Percentiles rank a stretch among this genome's conserved stretches.
These are phyloP conservation scores for Oreamnos americanus DNA, from an alignment of 2,113 vertebrate genomes.

Conservation along the genomic window DNA sequence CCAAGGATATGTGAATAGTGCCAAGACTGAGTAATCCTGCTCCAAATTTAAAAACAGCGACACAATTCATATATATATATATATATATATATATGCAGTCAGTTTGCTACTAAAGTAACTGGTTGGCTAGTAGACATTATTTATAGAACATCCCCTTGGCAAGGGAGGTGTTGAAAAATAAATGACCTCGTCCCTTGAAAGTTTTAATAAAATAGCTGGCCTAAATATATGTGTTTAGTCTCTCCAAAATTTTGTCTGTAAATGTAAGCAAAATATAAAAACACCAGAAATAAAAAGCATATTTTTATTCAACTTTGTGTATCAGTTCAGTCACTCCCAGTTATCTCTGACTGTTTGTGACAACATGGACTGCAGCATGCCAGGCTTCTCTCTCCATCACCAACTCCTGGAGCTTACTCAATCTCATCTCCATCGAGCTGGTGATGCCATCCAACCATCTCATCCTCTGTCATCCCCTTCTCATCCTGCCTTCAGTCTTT, in stretches of 20 bases:
- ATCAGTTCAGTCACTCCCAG: too few species aligned
- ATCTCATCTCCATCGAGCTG: fast-evolving
- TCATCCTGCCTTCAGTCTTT: too few species aligned
- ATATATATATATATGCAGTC: not conserved
- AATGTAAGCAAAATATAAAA: not conserved
- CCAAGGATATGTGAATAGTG: not conserved
- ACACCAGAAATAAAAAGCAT: not conserved
- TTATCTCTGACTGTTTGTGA: too few species aligned
- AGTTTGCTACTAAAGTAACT: not conserved
- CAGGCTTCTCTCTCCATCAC: too few species aligned
- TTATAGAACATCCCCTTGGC: not conserved
- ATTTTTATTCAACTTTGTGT: not conserved
- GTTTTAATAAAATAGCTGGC: not conserved
- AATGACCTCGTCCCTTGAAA: not conserved
- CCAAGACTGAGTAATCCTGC: not conserved
- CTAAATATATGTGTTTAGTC: not conserved
- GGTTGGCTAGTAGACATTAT: not conserved
- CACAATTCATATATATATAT: not conserved
- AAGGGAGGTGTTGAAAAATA: not conserved
- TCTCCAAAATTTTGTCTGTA: not conserved
- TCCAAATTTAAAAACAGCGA: not conserved
- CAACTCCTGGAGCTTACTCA: too few species aligned
- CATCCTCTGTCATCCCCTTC: too few species aligned
- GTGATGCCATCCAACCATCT: too few species aligned
- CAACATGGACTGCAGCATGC: too few species aligned